Percentiles rank a stretch among this genome's conserved stretches.
Conservation (phyloP, 2,888 invertebrate genomes). For the Mesorhabditis spiculigera region DNA sequence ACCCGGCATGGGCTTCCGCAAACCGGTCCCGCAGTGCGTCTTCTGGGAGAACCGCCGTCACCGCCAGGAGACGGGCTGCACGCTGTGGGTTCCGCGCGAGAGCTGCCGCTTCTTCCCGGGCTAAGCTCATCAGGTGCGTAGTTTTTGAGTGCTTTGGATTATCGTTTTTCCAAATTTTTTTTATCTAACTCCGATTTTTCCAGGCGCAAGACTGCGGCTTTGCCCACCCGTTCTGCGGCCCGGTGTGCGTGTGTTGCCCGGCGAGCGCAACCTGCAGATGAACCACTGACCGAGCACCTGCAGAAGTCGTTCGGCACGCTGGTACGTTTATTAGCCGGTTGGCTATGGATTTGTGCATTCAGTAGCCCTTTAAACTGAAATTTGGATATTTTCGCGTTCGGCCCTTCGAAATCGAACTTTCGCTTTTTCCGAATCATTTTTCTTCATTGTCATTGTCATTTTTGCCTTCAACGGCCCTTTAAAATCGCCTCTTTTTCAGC, state of each 20-base stretch:
- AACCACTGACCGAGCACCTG: background rate
- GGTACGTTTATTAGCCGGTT: background rate
- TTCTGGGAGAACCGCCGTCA: conserved; percentile 12
- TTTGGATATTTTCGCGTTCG: no score
- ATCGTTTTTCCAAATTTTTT: background rate
- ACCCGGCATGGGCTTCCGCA: background rate
- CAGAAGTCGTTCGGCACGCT: background rate
- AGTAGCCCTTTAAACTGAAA: no score
- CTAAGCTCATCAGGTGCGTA: background rate
- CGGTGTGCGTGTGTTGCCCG: background rate
- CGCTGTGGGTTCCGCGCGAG: conserved; percentile 10
- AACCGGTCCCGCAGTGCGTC: conserved; percentile 11
- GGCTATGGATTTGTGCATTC: no score
- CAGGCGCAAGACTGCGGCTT: conserved; percentile 5
- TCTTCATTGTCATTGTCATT: no score
- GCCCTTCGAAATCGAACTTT: no score
- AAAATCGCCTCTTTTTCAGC: no score
- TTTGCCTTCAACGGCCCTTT: no score
- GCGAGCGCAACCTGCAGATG: background rate
- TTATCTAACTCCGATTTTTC: background rate
- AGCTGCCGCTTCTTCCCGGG: conserved; percentile 5
- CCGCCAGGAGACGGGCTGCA: conserved; percentile 1
- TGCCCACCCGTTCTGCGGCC: conserved; percentile 1
- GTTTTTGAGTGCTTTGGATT: background rate
- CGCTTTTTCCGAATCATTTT: no score